phyloP scores from a whole-genome alignment of 92 coral and sea anemone species.

The Hydrozoanthus gracilis region DNA sequence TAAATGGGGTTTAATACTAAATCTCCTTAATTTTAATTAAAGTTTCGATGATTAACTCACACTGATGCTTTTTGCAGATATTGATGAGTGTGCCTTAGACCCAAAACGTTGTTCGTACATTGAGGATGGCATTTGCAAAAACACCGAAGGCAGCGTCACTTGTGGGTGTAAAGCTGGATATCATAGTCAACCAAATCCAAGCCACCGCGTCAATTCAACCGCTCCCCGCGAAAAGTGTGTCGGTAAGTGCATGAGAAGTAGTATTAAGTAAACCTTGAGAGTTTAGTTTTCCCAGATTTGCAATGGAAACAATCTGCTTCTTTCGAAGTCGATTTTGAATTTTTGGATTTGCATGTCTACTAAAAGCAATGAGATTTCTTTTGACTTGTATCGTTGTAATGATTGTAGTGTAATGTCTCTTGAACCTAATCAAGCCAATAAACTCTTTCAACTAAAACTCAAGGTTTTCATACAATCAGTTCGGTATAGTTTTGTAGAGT shows the following conservation, averaged over 20 bases:
- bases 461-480: too few relatives aligned
- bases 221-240: slow-evolving; percentile 7
- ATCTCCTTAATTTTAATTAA: background rate
- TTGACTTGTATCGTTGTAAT: too few relatives aligned
- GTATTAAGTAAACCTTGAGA: too few relatives aligned
- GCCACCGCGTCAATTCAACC: background rate
- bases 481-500: too few relatives aligned
- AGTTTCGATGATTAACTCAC: background rate
- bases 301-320: too few relatives aligned
- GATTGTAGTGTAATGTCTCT: too few relatives aligned
- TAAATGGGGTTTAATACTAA: background rate
- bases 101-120: background rate
- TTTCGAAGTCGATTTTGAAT: too few relatives aligned
- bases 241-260: background rate
- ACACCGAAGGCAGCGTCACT: background rate
- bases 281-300: too few relatives aligned
- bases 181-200: background rate
- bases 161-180: slow-evolving; percentile 15
- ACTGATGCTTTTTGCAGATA: background rate
- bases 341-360: too few relatives aligned
- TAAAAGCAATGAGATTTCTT: too few relatives aligned
- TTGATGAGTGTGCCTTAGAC: slow-evolving; percentile 1
- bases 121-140: slow-evolving; percentile 5
- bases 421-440: too few relatives aligned
- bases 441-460: too few relatives aligned